A percentile compares a stretch with the other conserved stretches of the same genome.
Evolutionary conservation across 2,113 vertebrate genomes (phyloP).

Genomic region (Sialia sialis): DNA sequence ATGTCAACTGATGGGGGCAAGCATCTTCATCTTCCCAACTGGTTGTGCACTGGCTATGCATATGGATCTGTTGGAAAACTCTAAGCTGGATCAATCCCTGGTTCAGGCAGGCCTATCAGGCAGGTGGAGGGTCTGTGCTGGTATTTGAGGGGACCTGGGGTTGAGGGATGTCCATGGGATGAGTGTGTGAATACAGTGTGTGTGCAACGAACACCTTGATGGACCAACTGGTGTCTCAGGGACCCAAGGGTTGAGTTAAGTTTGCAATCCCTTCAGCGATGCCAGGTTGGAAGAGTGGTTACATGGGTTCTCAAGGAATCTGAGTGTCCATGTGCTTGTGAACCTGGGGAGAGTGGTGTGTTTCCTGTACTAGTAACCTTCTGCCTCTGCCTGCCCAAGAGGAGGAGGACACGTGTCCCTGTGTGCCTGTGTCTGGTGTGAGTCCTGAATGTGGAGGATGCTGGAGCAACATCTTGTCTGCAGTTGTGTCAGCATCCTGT

Average conservation of each 20-base stretch:
- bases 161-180: fast-evolving
- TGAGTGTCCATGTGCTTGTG: background rate
- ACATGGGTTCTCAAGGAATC: fast-evolving
- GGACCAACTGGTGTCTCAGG: fast-evolving
- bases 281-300: background rate
- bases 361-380: background rate
- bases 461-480: background rate
- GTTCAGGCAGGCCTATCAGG: background rate
- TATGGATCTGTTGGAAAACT: background rate
- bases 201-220: background rate
- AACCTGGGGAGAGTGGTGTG: no score
- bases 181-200: background rate
- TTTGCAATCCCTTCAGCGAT: fast-evolving
- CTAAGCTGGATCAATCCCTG: background rate
- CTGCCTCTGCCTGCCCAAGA: background rate
- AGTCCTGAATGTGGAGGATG: background rate
- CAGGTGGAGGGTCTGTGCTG: background rate
- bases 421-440: background rate
- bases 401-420: fast-evolving
- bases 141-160: fast-evolving
- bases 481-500: fast-evolving
- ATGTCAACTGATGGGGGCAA: background rate
- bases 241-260: fast-evolving
- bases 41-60: fast-evolving
- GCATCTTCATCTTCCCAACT: background rate